These are phyloP conservation scores for Phorcus lineatus DNA, from an alignment of 2,888 invertebrate genomes.

Conservation along the genomic window DNA sequence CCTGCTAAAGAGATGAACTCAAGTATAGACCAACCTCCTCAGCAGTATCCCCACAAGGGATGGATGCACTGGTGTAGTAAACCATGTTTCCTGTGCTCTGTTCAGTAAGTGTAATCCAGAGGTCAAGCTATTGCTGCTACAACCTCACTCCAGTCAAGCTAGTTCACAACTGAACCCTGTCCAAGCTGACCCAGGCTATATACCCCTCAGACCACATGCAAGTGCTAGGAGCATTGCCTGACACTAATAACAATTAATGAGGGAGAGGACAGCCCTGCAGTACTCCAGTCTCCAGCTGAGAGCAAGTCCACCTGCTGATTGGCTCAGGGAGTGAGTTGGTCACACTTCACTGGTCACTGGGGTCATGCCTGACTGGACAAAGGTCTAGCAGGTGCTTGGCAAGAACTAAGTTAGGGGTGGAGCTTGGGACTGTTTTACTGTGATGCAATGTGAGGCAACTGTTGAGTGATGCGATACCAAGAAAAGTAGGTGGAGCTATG, in stretches of 20 bases:
- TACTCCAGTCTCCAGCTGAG: neutral
- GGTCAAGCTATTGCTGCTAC: neutral
- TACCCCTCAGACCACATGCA: neutral
- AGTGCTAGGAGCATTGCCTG: neutral
- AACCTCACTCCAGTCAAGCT: constrained; percentile 5
- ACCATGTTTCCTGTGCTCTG: neutral
- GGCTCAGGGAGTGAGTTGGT: neutral
- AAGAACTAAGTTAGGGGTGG: neutral
- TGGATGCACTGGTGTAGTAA: neutral
- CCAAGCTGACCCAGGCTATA: neutral
- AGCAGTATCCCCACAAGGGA: neutral
- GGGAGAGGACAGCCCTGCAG: constrained; percentile 14
- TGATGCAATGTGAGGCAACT: constrained; percentile 2
- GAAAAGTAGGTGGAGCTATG: neutral
- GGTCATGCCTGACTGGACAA: neutral
- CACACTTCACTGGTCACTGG: neutral
- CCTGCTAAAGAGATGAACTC: neutral
- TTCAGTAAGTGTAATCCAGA: neutral
- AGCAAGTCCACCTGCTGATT: constrained; percentile 1
- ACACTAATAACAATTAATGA: constrained; percentile 23
- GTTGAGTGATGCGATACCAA: neutral
- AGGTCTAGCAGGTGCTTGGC: neutral
- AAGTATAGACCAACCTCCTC: constrained; percentile 8
- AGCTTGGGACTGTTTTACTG: neutral
- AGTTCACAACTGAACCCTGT: constrained; percentile 5